phyloP scores from a whole-genome alignment of 2,888 invertebrate species.

The Deilephila elpenor region DNA sequence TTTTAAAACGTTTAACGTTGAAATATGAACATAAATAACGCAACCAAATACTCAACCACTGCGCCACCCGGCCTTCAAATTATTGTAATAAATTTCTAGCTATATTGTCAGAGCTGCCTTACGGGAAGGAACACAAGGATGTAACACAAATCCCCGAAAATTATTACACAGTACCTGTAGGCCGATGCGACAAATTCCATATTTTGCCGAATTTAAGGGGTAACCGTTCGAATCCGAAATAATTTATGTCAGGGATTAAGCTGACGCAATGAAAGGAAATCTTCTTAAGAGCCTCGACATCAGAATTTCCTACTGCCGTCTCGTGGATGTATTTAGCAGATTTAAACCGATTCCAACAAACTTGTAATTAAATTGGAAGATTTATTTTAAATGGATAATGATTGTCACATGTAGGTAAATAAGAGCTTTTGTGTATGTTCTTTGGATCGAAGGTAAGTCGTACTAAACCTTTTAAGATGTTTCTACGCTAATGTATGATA shows the following conservation, averaged over 20 bases:
- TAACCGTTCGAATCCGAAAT: constrained; percentile 51
- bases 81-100: constrained; percentile 9
- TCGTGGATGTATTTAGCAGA: constrained; percentile 20
- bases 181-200: constrained; percentile 39
- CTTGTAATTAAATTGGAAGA: constrained; percentile 21
- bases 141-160: constrained; percentile 23
- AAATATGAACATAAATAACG: background rate
- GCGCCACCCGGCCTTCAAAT: background rate
- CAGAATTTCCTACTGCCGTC: constrained; percentile 43
- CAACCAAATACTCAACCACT: background rate
- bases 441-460: too few relatives aligned
- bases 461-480: too few relatives aligned
- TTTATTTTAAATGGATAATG: constrained; percentile 15
- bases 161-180: constrained; percentile 20
- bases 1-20: background rate
- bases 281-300: constrained; percentile 49
- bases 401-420: background rate
- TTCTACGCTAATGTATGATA: too few relatives aligned
- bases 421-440: too few relatives aligned
- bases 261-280: constrained; percentile 55
- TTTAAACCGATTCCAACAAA: constrained; percentile 21
- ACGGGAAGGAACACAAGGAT: background rate
- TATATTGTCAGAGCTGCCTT: constrained; percentile 10
- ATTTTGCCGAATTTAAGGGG: constrained; percentile 40
- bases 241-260: constrained; percentile 59